Percentiles rank a stretch among this genome's conserved stretches.
phyloP scores from a whole-genome alignment of 1,140 invertebrate species.

The Aphelinus certus region DNA sequence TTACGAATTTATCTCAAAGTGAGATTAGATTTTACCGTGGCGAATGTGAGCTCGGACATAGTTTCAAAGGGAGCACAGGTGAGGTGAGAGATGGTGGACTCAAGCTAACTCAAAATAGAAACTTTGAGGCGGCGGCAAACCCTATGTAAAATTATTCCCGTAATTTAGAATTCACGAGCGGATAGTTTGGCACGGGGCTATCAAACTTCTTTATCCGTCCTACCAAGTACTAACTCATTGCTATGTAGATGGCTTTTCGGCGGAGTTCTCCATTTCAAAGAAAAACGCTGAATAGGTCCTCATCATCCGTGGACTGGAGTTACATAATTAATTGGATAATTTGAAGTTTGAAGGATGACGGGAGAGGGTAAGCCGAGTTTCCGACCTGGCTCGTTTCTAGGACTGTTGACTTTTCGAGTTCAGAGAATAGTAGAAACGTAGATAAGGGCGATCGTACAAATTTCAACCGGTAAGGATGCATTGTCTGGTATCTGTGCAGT shows the following conservation, averaged over 20 bases:
- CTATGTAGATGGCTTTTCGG: neutral
- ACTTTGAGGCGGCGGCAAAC: neutral
- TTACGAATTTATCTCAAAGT: too few relatives aligned
- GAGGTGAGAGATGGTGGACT: neutral
- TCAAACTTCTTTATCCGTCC: slow-evolving; percentile 14
- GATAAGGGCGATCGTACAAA: too few relatives aligned
- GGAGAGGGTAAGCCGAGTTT: too few relatives aligned
- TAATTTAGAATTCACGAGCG: slow-evolving; percentile 10
- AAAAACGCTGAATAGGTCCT: neutral
- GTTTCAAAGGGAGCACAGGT: neutral
- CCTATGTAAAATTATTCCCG: slow-evolving; percentile 1
- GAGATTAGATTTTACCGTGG: too few relatives aligned
- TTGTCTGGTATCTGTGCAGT: too few relatives aligned
- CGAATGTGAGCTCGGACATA: neutral
- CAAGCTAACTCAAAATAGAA: neutral
- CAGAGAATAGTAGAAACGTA: too few relatives aligned
- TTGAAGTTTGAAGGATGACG: too few relatives aligned
- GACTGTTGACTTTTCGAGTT: too few relatives aligned
- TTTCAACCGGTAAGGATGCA: too few relatives aligned
- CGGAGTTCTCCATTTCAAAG: neutral
- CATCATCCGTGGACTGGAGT: neutral
- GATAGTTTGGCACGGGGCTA: neutral
- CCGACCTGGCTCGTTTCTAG: too few relatives aligned
- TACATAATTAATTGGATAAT: too few relatives aligned
- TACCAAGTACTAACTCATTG: neutral